Percentiles rank a stretch among this genome's conserved stretches.
Evolutionary conservation across 2,797 vertebrate species (phyloP).

Genomic region (Thripadectes ignobilis): DNA sequence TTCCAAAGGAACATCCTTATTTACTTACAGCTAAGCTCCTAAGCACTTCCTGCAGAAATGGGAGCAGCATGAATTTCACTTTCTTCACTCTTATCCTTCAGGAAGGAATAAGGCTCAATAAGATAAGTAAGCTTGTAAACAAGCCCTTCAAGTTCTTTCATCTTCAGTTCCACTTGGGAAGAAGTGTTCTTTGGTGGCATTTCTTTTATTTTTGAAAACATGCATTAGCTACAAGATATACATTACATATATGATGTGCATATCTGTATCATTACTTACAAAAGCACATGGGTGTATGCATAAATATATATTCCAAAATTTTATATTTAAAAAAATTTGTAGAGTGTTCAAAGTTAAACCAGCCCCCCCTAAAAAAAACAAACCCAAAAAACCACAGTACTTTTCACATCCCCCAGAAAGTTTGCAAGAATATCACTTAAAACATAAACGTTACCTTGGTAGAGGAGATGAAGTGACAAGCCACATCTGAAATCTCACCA

Average conservation of each 20-base stretch:
- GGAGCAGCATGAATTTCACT: not conserved
- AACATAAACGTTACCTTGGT: not conserved
- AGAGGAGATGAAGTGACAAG: not conserved
- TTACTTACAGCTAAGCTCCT: not conserved
- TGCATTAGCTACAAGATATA: not conserved
- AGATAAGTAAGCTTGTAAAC: not conserved
- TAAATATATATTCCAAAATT: not conserved
- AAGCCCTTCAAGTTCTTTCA: not conserved
- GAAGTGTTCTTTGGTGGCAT: not conserved
- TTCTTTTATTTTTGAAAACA: not conserved
- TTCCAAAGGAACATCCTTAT: not conserved
- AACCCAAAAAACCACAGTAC: not conserved
- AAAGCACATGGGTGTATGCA: too few relatives aligned
- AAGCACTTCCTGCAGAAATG: not conserved
- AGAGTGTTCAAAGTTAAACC: not conserved
- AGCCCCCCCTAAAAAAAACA: too few relatives aligned
- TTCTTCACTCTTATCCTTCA: not conserved
- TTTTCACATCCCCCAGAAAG: not conserved
- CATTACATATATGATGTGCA: not conserved
- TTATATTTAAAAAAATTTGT: not conserved
- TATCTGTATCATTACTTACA: not conserved
- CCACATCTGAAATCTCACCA: not conserved
- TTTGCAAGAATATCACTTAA: not conserved
- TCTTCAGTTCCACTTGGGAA: not conserved
- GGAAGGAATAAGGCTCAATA: not conserved